phyloP scores from a whole-genome alignment of 2,113 vertebrate species.

The Smithornis capensis region DNA sequence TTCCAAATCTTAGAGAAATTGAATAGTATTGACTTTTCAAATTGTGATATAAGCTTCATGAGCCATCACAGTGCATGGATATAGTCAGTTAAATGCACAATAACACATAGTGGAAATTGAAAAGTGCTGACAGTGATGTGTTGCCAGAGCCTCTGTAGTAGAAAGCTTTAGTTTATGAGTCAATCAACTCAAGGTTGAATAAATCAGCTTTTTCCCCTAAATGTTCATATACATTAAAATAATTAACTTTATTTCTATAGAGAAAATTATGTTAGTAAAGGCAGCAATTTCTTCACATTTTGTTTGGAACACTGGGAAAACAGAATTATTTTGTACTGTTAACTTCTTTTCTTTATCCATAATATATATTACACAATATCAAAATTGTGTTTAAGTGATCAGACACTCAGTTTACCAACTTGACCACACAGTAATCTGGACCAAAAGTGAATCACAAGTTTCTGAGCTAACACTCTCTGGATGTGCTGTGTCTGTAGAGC shows the following conservation, averaged over 20 bases:
- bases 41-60: not conserved
- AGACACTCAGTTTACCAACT: not conserved
- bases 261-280: not conserved
- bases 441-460: not conserved
- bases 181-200: not conserved
- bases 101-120: not conserved
- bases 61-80: not conserved
- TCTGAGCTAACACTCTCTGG: not conserved
- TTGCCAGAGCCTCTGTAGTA: not conserved
- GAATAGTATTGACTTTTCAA: not conserved
- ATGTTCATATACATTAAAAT: not conserved
- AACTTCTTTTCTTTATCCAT: not conserved
- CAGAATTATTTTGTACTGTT: not conserved
- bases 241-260: not conserved
- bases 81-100: not conserved
- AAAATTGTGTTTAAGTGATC: not conserved
- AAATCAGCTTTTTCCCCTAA: not conserved
- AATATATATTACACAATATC: not conserved
- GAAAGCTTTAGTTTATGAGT: not conserved
- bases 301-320: not conserved
- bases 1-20: not conserved
- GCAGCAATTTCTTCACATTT: not conserved
- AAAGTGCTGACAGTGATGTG: not conserved
- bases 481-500: not conserved
- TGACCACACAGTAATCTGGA: not conserved